Base-by-base conservation (phyloP, 2,113 vertebrate species). In the Tetrao urogallus region DNA sequence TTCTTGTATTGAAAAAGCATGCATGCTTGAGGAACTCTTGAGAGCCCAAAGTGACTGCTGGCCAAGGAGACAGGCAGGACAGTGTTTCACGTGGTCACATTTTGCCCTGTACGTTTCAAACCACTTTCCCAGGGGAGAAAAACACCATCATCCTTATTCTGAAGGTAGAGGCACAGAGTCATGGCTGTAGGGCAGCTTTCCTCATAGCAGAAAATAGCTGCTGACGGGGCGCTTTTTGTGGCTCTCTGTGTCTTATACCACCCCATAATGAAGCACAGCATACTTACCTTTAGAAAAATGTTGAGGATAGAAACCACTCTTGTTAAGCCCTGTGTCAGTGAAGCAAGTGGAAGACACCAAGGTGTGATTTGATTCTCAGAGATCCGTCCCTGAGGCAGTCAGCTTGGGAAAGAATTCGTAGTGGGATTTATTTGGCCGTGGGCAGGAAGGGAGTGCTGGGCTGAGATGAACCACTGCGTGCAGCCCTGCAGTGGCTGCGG, bases 11-110 rank as follows among this genome's bases (percentile, higher is more conserved):
- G 50, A 36, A 60, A 48, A 52, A 30, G 25, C 10, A 3, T 7
- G 38, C 38, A 8, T 73, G 52, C 58, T 73, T 66, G 65, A 54
- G 48, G 32, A 48, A 14, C 8, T 42, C 36, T 19, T 7, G 32
- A 52, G 66, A 73, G 54, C 58, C 72, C 30, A 8, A 30, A 71
- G 25, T 8, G 40, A 18, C 34, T 18, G 38, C 1, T 1, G 15
- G 36, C 77, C 12, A 3, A 50, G 70, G 63, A 64, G 45, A 34
- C 11, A 7, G 40, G 47, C 40, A 1, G 0, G 7, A 6, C 1
- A 7, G 65, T 6, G 40, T 17, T 32, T 27, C 7, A 2, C 8
- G 13, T n/a, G 27, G 64, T 58, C n/a, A 32, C 21, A 10, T n/a
- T 13, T 45, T 6, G 7, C 25, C 30, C 73, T 40, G 20, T 32